Conservation (phyloP, 2,113 vertebrate genomes). For the Oreochromis tanganicae region DNA sequence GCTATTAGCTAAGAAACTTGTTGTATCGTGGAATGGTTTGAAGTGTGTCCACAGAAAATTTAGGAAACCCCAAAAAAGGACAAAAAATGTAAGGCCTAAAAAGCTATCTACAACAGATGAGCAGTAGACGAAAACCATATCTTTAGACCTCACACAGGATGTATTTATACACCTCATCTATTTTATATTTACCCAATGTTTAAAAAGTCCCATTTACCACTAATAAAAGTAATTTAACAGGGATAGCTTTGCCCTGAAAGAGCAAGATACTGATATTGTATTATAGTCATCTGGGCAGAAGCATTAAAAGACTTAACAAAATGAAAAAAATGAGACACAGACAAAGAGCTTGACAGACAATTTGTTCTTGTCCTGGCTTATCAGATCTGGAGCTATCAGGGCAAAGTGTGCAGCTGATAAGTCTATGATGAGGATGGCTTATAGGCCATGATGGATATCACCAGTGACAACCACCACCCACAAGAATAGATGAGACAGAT, state of each 20-base stretch:
- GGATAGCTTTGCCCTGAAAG: not conserved
- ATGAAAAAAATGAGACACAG: not conserved
- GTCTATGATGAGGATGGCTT: constrained; percentile 24
- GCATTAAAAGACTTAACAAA: not conserved
- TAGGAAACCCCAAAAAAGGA: not conserved
- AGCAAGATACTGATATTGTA: not conserved
- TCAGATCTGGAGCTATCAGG: constrained; percentile 30
- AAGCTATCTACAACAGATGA: not conserved
- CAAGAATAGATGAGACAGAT: constrained; percentile 23
- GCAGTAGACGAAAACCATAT: not conserved
- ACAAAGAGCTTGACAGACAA: constrained; percentile 30
- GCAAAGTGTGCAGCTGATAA: not conserved
- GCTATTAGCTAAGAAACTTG: not conserved
- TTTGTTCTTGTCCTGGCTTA: constrained; percentile 33
- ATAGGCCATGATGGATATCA: constrained; percentile 31
- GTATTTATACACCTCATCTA: not conserved
- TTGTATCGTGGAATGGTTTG: not conserved
- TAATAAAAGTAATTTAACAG: not conserved
- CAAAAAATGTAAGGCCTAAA: not conserved
- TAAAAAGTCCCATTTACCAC: not conserved
- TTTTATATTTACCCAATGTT: not conserved
- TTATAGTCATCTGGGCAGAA: not conserved
- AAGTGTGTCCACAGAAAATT: not conserved
- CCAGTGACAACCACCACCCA: constrained; percentile 35
- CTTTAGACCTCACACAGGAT: not conserved